Base-by-base conservation (phyloP, 2,888 invertebrate species). In the Chromoteleia sp. region DNA sequence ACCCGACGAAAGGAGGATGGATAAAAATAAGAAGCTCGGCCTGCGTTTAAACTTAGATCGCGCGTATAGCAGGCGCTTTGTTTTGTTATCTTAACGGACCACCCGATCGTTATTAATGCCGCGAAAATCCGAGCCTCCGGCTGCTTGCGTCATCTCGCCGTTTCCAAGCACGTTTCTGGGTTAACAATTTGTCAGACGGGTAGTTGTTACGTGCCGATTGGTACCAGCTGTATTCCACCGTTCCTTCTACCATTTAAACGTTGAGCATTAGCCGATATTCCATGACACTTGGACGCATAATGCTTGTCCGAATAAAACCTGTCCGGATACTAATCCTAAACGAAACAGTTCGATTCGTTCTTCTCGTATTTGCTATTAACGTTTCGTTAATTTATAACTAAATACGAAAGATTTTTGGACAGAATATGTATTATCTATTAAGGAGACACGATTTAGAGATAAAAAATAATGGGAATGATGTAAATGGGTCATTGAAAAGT, bases 101-200 rank as follows among this genome's bases (percentile, higher is more conserved):
- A 58, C 29, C 65, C 52, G 25, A 76, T 81, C 81, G 76, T 76
- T 81, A 81, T 78, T 83, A 83, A 83, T 54, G 75, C 71, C 58
- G 67, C 71, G 74, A 81, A 83, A 81, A 78, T 78, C 75, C 75
- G 48, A 67, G 67, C 61, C 74, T 65, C 50, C 67, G 61, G 65
- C 59, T 50, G 70, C 70, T 74, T 77, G 75, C 80, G 80, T 81
- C 74, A 81, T 75, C 65, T 83, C 74, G 33, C 56, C 73, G 70
- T 83, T 84, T 78, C 80, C 77, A 79, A 54, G 79, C 84, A 85
- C 84, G 85, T 85, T 85, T 85, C 85, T 85, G 68, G 85, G 83
- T 84, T 85, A 84, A 85, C 82, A 85, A 83, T 85, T 86, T 84
- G 83, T 84, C 83, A 83, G 80, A 61, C 43, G 74, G 29, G 68